These are phyloP conservation scores for Tetranychus piercei DNA, from an alignment of 2,888 invertebrate genomes.

Conservation along the genomic window DNA sequence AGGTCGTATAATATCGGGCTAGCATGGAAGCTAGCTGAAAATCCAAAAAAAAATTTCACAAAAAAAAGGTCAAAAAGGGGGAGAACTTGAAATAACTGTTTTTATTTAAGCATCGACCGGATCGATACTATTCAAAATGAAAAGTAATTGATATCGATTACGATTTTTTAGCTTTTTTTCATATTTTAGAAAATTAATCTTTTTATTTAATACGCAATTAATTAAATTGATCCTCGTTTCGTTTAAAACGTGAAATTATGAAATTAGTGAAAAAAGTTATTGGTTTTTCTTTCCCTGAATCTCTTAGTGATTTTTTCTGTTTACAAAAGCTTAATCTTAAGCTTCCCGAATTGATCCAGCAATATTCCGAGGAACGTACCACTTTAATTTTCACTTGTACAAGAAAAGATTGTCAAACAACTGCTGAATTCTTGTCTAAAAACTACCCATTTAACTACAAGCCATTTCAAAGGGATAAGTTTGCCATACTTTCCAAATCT, in stretches of 20 bases:
- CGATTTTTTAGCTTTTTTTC: no score
- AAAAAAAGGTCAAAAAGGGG: no score
- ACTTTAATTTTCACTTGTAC: conserved; percentile 58
- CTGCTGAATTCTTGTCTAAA: conserved; percentile 43
- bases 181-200: no score
- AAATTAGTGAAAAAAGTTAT: conserved; percentile 50
- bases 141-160: no score
- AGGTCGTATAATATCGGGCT: no score
- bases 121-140: no score
- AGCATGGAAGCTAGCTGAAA: no score
- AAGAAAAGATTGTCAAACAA: conserved; percentile 50
- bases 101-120: no score
- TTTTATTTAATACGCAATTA: no score
- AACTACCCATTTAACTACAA: background rate
- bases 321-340: conserved; percentile 59
- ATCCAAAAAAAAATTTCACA: no score
- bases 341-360: conserved; percentile 46
- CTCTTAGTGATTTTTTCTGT: conserved; percentile 48
- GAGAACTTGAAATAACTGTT: no score
- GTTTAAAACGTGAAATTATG: conserved; percentile 33
- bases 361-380: conserved; percentile 53
- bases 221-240: no score
- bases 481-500: background rate
- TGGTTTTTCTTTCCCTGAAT: conserved; percentile 45
- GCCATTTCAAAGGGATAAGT: background rate